These are phyloP conservation scores for Phymastichus coffea DNA, from an alignment of 1,140 invertebrate species.

Conservation along the genomic window DNA sequence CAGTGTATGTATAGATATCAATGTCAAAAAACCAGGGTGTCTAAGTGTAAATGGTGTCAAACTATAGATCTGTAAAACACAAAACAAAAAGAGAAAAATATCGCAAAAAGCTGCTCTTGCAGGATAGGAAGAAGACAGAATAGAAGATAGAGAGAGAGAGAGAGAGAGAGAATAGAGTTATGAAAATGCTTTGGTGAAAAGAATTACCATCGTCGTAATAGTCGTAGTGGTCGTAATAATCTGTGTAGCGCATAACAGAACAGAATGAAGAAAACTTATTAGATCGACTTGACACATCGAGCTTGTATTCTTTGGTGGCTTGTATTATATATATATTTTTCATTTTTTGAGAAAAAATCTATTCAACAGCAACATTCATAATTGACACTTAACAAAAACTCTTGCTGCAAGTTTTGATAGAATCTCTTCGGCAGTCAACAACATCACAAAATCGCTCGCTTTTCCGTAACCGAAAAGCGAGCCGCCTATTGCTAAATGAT, in stretches of 20 bases:
- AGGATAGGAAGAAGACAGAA: constrained; percentile 35
- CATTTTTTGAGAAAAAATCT: constrained; percentile 11
- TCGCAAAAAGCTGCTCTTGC: constrained; percentile 36
- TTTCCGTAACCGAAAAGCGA: no score
- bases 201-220: constrained; percentile 59
- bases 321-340: no score
- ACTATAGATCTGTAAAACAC: neutral
- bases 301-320: constrained; percentile 41
- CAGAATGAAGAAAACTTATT: constrained; percentile 54
- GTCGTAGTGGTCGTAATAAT: constrained; percentile 58
- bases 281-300: constrained; percentile 50
- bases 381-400: constrained; percentile 10
- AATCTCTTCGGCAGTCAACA: neutral
- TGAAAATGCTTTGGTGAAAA: constrained; percentile 42
- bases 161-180: constrained; percentile 8
- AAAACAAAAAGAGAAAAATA: constrained; percentile 16
- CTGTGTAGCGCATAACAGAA: constrained; percentile 57
- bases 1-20: neutral
- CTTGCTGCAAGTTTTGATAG: constrained; percentile 25
- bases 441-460: no score
- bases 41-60: neutral
- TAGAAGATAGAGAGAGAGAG: constrained; percentile 11
- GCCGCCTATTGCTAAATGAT: no score
- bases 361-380: constrained; percentile 38
- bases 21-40: neutral